These are phyloP conservation scores for Heterodera filipjevi DNA, from an alignment of 2,888 invertebrate species.

Conservation along the genomic window DNA sequence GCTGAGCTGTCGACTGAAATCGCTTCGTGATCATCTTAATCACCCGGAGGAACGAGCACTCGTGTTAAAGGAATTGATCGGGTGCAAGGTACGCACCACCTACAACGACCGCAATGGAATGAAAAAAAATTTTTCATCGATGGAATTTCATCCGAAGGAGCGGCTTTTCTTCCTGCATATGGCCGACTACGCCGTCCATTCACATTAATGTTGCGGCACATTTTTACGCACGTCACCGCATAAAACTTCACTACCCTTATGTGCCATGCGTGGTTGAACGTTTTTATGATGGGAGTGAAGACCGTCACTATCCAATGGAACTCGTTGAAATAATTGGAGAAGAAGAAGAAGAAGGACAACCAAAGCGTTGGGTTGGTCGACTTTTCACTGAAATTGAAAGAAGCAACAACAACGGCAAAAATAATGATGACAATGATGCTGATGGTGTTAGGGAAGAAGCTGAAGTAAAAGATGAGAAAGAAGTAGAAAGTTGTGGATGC, in stretches of 20 bases:
- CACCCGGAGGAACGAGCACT: not conserved
- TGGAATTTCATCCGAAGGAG: not conserved
- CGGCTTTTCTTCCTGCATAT: not conserved
- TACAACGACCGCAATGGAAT: not conserved
- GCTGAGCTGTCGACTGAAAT: not conserved
- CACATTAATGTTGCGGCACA: too few species aligned
- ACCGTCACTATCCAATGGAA: not conserved
- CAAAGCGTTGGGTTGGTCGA: too few species aligned
- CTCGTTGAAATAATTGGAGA: not conserved
- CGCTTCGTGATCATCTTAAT: conserved; percentile 1
- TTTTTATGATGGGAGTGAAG: not conserved
- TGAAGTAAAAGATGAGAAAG: too few species aligned
- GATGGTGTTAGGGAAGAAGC: too few species aligned
- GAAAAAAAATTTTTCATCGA: not conserved
- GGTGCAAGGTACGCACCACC: not conserved
- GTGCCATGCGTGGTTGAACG: not conserved
- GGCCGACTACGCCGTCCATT: not conserved
- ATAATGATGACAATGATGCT: too few species aligned
- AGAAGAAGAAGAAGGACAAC: too few species aligned
- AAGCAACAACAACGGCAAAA: too few species aligned
- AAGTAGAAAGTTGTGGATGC: too few species aligned
- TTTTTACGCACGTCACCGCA: too few species aligned
- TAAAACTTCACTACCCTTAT: too few species aligned
- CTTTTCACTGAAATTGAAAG: too few species aligned
- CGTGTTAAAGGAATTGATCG: not conserved